Evolutionary conservation across 2,797 vertebrate species (phyloP).

Genomic region (Tympanoctomys barrerae): DNA sequence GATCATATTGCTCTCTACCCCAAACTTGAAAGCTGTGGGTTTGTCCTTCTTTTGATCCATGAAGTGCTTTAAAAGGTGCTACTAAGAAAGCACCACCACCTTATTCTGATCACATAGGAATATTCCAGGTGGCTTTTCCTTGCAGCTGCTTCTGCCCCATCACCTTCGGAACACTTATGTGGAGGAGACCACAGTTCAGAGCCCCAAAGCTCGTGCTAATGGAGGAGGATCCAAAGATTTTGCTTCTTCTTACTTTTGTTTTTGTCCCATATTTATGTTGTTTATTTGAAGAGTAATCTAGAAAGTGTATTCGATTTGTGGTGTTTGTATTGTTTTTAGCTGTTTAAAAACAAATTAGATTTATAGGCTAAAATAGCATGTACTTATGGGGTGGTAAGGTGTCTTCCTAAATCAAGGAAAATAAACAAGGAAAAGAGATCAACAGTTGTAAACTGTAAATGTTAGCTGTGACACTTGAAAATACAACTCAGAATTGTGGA

Average conservation of each 20-base stretch:
- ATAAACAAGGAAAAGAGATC: background rate
- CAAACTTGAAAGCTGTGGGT: background rate
- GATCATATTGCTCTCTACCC: background rate
- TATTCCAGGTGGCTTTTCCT: background rate
- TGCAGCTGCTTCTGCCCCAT: background rate
- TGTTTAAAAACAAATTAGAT: conserved; percentile 48
- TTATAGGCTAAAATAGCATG: background rate
- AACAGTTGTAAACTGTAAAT: conserved; percentile 25
- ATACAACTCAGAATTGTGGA: conserved; percentile 58
- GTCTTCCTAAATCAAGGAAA: conserved; percentile 56
- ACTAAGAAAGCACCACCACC: background rate
- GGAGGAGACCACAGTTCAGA: background rate
- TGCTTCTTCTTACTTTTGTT: background rate
- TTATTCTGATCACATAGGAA: background rate
- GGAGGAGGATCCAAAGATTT: background rate
- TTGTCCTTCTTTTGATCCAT: background rate
- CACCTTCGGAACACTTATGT: background rate
- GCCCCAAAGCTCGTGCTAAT: background rate
- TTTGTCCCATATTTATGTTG: background rate
- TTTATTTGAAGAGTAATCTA: conserved; percentile 1
- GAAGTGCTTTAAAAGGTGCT: conserved; percentile 41
- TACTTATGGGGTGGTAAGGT: background rate
- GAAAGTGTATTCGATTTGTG: background rate
- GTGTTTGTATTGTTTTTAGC: conserved; percentile 8
- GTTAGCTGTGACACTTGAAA: conserved; percentile 48